phyloP scores from a whole-genome alignment of 1,140 invertebrate species.

The Caerostris darwini region DNA sequence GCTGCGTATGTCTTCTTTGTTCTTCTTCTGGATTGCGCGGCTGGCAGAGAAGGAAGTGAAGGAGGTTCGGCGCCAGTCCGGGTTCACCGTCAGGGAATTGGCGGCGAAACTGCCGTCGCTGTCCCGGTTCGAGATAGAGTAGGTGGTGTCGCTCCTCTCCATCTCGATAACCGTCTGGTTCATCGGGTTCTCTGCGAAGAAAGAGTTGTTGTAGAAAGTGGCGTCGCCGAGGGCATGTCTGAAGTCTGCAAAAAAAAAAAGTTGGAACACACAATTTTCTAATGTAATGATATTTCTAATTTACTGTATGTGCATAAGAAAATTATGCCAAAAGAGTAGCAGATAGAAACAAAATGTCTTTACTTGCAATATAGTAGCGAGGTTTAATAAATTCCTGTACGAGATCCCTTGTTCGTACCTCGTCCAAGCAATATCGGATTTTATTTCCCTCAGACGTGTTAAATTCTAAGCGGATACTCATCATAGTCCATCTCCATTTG shows the following conservation, averaged over 20 bases:
- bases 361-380: no score
- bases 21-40: slow-evolving; percentile 53
- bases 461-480: no score
- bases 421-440: no score
- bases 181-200: neutral
- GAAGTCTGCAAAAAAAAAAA: neutral
- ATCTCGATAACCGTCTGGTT: slow-evolving; percentile 55
- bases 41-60: slow-evolving; percentile 56
- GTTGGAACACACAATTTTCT: no score
- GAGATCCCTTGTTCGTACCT: no score
- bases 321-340: no score
- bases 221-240: neutral
- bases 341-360: no score
- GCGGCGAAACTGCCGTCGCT: neutral
- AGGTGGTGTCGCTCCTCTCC: neutral
- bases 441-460: no score
- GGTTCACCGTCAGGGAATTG: neutral
- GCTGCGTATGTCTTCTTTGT: slow-evolving; percentile 27
- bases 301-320: no score
- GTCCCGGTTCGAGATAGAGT: neutral
- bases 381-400: no score
- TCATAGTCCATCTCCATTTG: no score
- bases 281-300: no score
- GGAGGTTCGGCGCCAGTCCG: slow-evolving; percentile 34
- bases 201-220: slow-evolving; percentile 30